phyloP scores from a whole-genome alignment of 2,888 invertebrate genomes.

The Pomacea canaliculata region DNA sequence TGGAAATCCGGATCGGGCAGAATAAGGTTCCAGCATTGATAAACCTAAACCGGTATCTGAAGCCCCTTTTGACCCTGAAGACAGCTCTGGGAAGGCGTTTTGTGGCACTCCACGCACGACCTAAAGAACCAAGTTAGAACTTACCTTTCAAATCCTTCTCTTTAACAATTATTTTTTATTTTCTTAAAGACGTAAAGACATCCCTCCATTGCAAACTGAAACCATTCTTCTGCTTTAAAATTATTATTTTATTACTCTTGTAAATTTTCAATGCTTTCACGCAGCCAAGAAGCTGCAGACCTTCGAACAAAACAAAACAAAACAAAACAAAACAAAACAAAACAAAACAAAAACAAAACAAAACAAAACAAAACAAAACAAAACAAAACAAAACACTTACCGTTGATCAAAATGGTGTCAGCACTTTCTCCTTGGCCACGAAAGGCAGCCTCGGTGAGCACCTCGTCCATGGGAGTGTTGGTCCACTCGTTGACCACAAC shows the following conservation, averaged over 20 bases:
- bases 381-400: slow-evolving; percentile 64
- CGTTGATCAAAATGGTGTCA: slow-evolving; percentile 84
- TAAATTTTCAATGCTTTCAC: no score
- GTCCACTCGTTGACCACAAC: slow-evolving; percentile 89
- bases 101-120: not conserved
- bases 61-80: slow-evolving; percentile 47
- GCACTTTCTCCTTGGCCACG: slow-evolving; percentile 89
- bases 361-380: no score
- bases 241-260: no score
- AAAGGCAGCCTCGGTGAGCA: slow-evolving; percentile 84
- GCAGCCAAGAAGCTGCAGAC: no score
- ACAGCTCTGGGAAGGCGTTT: slow-evolving; percentile 11
- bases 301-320: not conserved
- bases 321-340: not conserved
- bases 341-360: not conserved
- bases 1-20: slow-evolving; percentile 49
- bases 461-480: slow-evolving; percentile 69
- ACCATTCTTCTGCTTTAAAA: not conserved
- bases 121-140: not conserved
- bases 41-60: slow-evolving; percentile 57
- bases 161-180: no score
- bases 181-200: no score
- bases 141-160: no score
- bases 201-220: not conserved
- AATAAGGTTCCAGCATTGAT: slow-evolving; percentile 72